phyloP scores from a whole-genome alignment of 2,888 invertebrate genomes.

The Cheiracanthium punctorium region DNA sequence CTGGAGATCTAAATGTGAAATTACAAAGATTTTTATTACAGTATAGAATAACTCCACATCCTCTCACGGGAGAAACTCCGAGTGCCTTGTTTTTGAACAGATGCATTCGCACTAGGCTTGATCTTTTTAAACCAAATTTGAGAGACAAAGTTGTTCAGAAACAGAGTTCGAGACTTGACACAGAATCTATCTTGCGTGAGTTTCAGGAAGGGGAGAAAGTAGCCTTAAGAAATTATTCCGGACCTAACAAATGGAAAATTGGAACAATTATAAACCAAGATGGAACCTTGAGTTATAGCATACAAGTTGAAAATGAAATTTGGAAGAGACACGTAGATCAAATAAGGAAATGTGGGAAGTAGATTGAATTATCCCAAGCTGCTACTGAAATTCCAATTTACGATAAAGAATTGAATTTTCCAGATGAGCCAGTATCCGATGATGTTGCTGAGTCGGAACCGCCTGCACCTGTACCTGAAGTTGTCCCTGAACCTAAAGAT shows the following conservation, averaged over 20 bases:
- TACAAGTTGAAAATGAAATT: slow-evolving; percentile 39
- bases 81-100: slow-evolving; percentile 44
- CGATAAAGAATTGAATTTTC: slow-evolving; percentile 43
- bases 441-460: slow-evolving; percentile 42
- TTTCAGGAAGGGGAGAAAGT: slow-evolving; percentile 51
- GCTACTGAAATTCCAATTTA: slow-evolving; percentile 42
- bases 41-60: slow-evolving; percentile 45
- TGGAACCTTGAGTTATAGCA: slow-evolving; percentile 32
- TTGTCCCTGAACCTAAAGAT: neutral
- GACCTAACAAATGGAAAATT: slow-evolving; percentile 32
- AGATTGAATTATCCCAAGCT: slow-evolving; percentile 42
- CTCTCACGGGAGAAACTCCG: slow-evolving; percentile 44
- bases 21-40: slow-evolving; percentile 51
- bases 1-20: slow-evolving; percentile 44
- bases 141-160: slow-evolving; percentile 40
- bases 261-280: slow-evolving; percentile 39
- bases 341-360: slow-evolving; percentile 43
- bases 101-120: slow-evolving; percentile 32
- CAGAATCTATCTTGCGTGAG: slow-evolving; percentile 50
- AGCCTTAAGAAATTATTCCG: slow-evolving; percentile 46
- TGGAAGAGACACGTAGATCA: slow-evolving; percentile 43
- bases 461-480: slow-evolving; percentile 32
- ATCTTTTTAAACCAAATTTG: slow-evolving; percentile 43
- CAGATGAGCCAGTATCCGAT: slow-evolving; percentile 43
- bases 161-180: slow-evolving; percentile 47